Base-by-base conservation (phyloP, 30 jellyfish, hydroid and myxozoan genomes). In the Chrysaora quinquecirrha region DNA sequence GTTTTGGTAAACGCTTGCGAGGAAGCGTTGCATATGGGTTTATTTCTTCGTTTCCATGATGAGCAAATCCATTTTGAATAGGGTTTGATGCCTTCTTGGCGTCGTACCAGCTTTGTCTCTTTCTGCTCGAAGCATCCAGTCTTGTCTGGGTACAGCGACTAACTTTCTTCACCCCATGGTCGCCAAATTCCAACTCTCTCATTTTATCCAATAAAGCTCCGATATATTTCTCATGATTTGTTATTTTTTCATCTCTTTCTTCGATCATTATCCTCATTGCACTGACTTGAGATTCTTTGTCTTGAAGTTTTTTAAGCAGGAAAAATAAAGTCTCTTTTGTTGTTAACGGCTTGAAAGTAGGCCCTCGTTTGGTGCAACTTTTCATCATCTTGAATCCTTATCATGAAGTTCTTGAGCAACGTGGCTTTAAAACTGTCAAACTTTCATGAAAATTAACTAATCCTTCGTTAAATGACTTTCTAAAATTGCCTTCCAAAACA, bases 21-120 rank as follows among this genome's bases (percentile, higher is more conserved):
- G 95, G 95, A 29, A 84, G 56, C 23, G 95, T 71, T n/a, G 95
- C 95, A 48, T 84, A 84, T 24, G 95, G 95, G 68, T 84, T 84
- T 14, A 74, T 71, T 22, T 32, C 89, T 27, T 58, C 79, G 9
- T 16, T 52, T 2, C 27, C 73, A 27, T 48, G 48, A 27, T 48
- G 48, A 58, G 75, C 24, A 3, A 50, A 24, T 47, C 82, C 95
- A 62, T 73, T 84, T 16, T 61, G 46, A 14, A 68, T 64, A 14
- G 38, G 54, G n/a, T 65, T 43, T 65, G 75, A 38, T 0, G 87
- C 25, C 27, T 73, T 73, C 77, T 72, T 73, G 47, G 87, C 88
- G 71, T 74, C 95, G 34, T 84, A 84, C 95, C 95, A 84, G 34
- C 87, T 71, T 73, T 84, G 87, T 52, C 95, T 60, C 34, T 73